Percentiles rank a stretch among this genome's conserved stretches.
Conservation (phyloP, 2,888 invertebrate species). For the Rhingia rostrata region DNA sequence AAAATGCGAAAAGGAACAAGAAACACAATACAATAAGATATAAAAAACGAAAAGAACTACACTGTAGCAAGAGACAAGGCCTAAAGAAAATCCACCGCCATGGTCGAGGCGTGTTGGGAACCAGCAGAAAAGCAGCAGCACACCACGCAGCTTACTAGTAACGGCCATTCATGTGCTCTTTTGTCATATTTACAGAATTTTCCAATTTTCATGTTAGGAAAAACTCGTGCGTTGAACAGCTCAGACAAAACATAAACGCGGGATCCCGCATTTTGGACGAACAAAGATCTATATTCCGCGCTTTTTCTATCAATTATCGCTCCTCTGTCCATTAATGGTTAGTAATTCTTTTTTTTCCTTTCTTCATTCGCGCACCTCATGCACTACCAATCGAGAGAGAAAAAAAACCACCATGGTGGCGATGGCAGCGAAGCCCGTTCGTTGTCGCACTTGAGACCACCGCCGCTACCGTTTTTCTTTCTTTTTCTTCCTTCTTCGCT, state of each 20-base stretch:
- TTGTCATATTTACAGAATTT: constrained; percentile 58
- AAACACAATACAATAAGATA: constrained; percentile 12
- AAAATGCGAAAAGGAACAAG: constrained; percentile 41
- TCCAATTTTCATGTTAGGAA: background rate
- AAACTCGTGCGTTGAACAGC: constrained; percentile 25
- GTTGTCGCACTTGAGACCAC: constrained; percentile 62
- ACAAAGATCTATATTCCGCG: constrained; percentile 69
- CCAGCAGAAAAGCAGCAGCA: constrained; percentile 18
- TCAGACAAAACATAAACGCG: constrained; percentile 13
- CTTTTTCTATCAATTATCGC: constrained; percentile 65
- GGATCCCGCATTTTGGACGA: constrained; percentile 31
- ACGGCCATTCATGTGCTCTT: constrained; percentile 40
- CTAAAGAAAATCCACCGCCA: constrained; percentile 54
- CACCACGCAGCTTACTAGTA: constrained; percentile 50
- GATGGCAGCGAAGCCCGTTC: constrained; percentile 64
- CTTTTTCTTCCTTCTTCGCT: constrained; percentile 54
- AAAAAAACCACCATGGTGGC: constrained; percentile 69
- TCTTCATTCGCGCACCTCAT: constrained; percentile 58
- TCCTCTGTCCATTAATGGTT: constrained; percentile 52
- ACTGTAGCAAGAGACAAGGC: constrained; percentile 48
- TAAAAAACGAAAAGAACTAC: constrained; percentile 13
- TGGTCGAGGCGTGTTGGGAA: constrained; percentile 45
- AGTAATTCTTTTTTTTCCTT: constrained; percentile 24
- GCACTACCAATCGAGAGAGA: constrained; percentile 45
- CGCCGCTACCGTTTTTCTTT: constrained; percentile 65